Evolutionary conservation across 1,140 invertebrate species (phyloP).

Genomic region (Stenopsyche tienmushanensis): DNA sequence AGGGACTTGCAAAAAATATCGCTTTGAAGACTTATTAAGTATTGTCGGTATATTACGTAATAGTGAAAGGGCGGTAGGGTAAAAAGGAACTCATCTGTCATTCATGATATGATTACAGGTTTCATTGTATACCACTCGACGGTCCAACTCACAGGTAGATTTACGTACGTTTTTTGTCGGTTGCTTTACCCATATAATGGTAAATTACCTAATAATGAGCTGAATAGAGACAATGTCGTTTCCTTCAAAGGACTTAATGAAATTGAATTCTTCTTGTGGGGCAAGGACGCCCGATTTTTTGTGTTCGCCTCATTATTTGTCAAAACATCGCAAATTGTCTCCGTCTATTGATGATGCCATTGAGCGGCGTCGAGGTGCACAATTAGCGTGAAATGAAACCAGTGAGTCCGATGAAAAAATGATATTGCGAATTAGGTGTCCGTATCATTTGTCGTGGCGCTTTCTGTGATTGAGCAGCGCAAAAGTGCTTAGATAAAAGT

Average conservation of each 20-base stretch:
- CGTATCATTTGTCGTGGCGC: not conserved
- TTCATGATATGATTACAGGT: constrained; percentile 29
- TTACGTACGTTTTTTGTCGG: not conserved
- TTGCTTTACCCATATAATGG: not conserved
- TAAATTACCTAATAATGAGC: constrained; percentile 8
- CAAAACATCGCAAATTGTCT: too few species aligned
- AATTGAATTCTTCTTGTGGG: constrained; percentile 9
- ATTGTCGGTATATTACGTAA: not conserved
- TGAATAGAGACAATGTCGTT: not conserved
- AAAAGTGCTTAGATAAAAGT: constrained; percentile 5
- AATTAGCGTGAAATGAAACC: too few species aligned
- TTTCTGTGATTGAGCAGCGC: not conserved
- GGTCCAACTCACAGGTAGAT: constrained; percentile 17
- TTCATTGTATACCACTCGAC: not conserved
- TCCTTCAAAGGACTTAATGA: not conserved
- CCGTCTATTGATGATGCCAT: too few species aligned
- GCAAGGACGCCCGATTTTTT: not conserved
- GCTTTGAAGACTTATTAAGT: too few species aligned
- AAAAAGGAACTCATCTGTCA: constrained; percentile 31
- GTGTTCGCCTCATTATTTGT: not conserved
- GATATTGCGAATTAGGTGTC: not conserved
- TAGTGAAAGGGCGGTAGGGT: not conserved
- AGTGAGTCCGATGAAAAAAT: too few species aligned
- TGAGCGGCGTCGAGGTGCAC: too few species aligned
- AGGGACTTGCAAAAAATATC: too few species aligned